phyloP scores from a whole-genome alignment of 2,797 vertebrate species.

The Neoniphon sammara region DNA sequence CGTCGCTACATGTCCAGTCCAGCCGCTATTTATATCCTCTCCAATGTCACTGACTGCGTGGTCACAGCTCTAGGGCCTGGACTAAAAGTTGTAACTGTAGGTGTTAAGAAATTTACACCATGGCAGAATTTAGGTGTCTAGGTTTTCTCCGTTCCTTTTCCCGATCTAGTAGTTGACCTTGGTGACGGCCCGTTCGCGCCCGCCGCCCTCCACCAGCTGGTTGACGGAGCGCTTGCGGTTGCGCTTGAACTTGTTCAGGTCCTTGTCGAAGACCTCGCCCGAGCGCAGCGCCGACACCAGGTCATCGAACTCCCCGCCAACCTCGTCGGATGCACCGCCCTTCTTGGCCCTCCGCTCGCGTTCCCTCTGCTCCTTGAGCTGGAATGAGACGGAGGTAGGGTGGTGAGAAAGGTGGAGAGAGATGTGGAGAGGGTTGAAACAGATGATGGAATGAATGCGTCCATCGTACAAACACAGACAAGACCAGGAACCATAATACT shows the following conservation, averaged over 20 bases:
- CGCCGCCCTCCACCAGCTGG: conserved; percentile 88
- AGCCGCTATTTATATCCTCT: conserved; percentile 61
- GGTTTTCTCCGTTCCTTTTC: background rate
- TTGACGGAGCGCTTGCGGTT: conserved; percentile 93
- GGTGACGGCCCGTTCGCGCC: conserved; percentile 89
- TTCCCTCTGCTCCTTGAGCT: conserved; percentile 97
- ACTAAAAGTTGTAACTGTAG: conserved; percentile 33
- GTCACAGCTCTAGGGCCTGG: conserved; percentile 37
- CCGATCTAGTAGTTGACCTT: conserved; percentile 91
- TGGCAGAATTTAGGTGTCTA: conserved; percentile 44
- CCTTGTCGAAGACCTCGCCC: conserved; percentile 97
- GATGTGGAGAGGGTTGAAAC: too few relatives aligned
- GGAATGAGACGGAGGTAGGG: conserved; percentile 15
- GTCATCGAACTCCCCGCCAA: conserved; percentile 96
- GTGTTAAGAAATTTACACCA: conserved; percentile 53
- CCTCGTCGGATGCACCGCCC: conserved; percentile 88
- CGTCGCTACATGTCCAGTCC: conserved; percentile 47
- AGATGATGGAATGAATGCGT: too few relatives aligned
- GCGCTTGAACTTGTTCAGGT: conserved; percentile 96
- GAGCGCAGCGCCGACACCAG: conserved; percentile 95
- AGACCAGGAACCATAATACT: too few relatives aligned
- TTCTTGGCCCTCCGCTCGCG: conserved; percentile 91
- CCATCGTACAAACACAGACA: too few relatives aligned
- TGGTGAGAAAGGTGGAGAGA: too few relatives aligned
- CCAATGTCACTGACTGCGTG: conserved; percentile 16